Evolutionary conservation across 1,140 invertebrate genomes (phyloP).

Genomic region (Philopotamus ludificatus): DNA sequence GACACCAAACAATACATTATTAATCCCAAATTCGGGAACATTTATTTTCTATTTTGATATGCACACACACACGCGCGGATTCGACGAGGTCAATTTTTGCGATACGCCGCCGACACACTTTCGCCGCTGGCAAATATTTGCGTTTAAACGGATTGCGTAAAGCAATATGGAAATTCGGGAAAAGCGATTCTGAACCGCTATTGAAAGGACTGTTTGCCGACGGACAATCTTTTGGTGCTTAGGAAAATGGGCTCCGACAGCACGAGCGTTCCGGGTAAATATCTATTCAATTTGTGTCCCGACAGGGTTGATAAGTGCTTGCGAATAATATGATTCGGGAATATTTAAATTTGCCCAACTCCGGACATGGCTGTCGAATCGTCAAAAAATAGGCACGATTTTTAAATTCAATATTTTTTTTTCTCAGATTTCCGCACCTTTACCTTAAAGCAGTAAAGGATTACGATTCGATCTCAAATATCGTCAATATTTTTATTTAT

Average conservation of each 20-base stretch:
- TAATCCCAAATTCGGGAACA: too few relatives aligned
- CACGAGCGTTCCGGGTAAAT: background rate
- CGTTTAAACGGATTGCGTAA: background rate
- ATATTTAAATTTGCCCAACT: too few relatives aligned
- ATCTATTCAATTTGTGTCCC: background rate
- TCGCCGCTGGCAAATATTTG: slow-evolving; percentile 27
- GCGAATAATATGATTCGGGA: too few relatives aligned
- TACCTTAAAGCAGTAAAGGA: too few relatives aligned
- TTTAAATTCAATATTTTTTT: too few relatives aligned
- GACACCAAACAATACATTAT: too few relatives aligned
- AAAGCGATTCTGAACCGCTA: slow-evolving; percentile 7
- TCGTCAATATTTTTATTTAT: too few relatives aligned
- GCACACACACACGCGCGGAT: background rate
- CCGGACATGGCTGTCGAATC: too few relatives aligned
- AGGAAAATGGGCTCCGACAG: slow-evolving; percentile 10
- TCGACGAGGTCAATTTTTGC: slow-evolving; percentile 13
- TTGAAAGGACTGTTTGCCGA: slow-evolving; percentile 8
- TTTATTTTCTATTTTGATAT: background rate
- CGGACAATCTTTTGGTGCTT: slow-evolving; percentile 16
- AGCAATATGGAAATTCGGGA: slow-evolving; percentile 23
- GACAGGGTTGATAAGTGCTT: background rate
- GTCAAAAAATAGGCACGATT: too few relatives aligned
- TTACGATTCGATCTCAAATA: too few relatives aligned
- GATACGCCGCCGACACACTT: too few relatives aligned
- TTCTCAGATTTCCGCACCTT: too few relatives aligned